Conservation (phyloP, 2,888 invertebrate genomes). For the Sisyra terminalis region DNA sequence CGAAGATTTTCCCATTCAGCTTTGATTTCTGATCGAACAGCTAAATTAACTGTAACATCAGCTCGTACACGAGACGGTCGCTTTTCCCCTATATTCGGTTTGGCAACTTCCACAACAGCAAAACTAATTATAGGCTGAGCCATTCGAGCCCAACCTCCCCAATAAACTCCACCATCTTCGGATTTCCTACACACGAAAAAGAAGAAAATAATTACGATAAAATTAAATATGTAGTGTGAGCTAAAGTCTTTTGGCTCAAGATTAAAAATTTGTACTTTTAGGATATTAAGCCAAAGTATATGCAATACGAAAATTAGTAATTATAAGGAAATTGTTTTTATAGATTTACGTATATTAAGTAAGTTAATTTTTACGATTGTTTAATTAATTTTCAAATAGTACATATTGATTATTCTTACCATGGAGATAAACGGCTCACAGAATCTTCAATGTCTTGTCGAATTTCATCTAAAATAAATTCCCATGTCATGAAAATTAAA, state of each 20-base stretch:
- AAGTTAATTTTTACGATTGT: no score
- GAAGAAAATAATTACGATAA: no score
- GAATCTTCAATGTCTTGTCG: conserved; percentile 97
- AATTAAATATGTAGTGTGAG: no score
- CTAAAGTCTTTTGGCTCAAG: no score
- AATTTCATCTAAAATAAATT: conserved; percentile 65
- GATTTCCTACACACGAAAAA: conserved; percentile 42
- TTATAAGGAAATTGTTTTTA: no score
- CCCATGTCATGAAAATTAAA: not conserved
- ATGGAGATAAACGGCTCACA: conserved; percentile 86
- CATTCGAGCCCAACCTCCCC: conserved; percentile 99
- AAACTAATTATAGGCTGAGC: conserved; percentile 87
- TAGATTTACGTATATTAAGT: no score
- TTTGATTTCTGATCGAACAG: conserved; percentile 81
- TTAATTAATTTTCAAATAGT: no score
- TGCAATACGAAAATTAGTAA: no score
- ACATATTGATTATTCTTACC: conserved; percentile 48
- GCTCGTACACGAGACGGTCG: conserved; percentile 91
- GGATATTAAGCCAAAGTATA: no score
- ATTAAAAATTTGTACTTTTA: no score
- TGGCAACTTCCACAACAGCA: conserved; percentile 87
- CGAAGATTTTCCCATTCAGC: conserved; percentile 92
- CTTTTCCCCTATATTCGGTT: conserved; percentile 83
- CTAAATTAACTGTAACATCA: conserved; percentile 84
- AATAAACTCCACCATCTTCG: conserved; percentile 73